Base-by-base conservation (phyloP, 2,797 vertebrate genomes). In the Chelmon rostratus region DNA sequence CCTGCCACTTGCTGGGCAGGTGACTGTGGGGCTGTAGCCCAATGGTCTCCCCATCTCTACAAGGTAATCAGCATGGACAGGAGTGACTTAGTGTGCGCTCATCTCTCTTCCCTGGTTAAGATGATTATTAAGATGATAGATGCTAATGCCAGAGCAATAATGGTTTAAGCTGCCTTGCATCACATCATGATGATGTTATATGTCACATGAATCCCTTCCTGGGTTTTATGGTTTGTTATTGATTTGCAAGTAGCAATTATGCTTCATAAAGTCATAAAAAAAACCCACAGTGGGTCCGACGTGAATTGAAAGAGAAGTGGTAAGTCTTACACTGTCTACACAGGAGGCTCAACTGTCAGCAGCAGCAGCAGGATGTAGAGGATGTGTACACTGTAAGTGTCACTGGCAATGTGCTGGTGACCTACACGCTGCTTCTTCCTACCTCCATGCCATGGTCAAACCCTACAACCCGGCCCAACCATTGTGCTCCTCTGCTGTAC, bases 1-100 rank as follows among this genome's bases (percentile, higher is more conserved):
- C 79, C 79, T 65, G 82, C 77, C 44, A 62, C 86, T 87, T 57
- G 80, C 76, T 85, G 75, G 53, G 80, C 71, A 49, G 73, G 79
- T 62, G 75, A 64, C 59, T 90, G 75, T 76, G 66, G 62, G 82
- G 73, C 68, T 63, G 19, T 42, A 78, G 76, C 71, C 58, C 71
- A 63, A 4, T 73, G 57, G 82, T 64, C 47, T 31, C 59, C 33
- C 56, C 33, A 13, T 69, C 42, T 81, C 58, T 42, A 18, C 49
- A 53, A 84, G 66, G 68, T 91, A 81, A 92, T 92, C 80, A 85
- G 77, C 86, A 68, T 76, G 50, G 91, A 89, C 88, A 90, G 73
- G 49, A 86, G 57, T 80, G 83, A 89, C 89, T 90, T 84, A 77
- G 59, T 44, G 62, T 69, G 78, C 82, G 85, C 83, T 85, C 78